Evolutionary conservation across 2,797 vertebrate genomes (phyloP).

Genomic region (Graptemys geographica): DNA sequence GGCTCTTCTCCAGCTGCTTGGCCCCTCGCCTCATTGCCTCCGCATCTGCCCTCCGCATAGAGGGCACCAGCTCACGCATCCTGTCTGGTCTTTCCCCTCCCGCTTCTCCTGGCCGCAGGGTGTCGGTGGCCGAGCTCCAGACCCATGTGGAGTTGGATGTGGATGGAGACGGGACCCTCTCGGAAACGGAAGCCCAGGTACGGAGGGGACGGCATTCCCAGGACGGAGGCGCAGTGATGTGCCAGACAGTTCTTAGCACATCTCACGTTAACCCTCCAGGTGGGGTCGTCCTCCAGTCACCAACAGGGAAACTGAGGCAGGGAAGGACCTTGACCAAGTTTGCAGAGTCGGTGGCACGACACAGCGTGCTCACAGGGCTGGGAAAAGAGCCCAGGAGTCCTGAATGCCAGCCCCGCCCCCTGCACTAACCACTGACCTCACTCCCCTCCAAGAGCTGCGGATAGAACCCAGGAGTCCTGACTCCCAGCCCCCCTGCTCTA

Average conservation of each 20-base stretch:
- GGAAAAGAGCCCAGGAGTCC: neutral
- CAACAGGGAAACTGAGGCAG: neutral
- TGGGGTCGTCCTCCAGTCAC: neutral
- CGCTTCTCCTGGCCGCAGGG: constrained; percentile 69
- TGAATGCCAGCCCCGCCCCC: neutral
- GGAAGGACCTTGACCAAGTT: neutral
- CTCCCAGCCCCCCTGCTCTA: neutral
- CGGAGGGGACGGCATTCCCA: neutral
- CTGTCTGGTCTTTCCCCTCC: neutral
- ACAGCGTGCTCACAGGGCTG: neutral
- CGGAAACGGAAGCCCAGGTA: constrained; percentile 90
- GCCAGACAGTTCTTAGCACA: neutral
- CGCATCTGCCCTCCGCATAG: neutral
- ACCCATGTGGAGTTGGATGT: constrained; percentile 88
- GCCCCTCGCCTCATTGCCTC: no score
- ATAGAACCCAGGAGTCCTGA: neutral
- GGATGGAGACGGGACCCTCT: constrained; percentile 85
- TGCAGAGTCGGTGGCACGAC: neutral
- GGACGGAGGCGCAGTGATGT: neutral
- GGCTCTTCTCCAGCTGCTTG: neutral
- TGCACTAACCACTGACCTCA: neutral
- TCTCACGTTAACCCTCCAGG: neutral
- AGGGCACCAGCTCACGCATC: accelerated
- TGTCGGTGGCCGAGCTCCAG: constrained; percentile 86
- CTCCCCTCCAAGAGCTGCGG: neutral